Evolutionary conservation across 1,140 invertebrate species (phyloP), one percentile per base, ranked within the genome.

Genomic region (Chrysoperla carnea): DNA sequence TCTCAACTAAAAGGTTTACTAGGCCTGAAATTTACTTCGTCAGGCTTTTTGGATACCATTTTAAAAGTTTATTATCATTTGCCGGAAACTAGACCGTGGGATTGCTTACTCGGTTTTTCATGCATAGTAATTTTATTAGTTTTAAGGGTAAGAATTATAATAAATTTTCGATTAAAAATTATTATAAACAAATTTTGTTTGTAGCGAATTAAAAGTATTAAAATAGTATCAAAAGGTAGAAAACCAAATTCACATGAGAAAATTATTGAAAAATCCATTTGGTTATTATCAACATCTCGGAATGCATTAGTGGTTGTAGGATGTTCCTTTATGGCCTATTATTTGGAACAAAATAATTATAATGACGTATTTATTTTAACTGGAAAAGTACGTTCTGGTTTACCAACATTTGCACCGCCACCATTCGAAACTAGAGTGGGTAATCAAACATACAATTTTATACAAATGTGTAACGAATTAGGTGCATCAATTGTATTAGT

Each of bases 1-100:
- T 84, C 86, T 0, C 91, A 96, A 63, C 58, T 94, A 1, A 94
- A 88, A 60, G 78, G 76, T 39, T 62, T 92, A 1, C 60, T 90
- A 8, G 88, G 87, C 1, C 59, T 92, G 6, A 72, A 72, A 48
- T 82, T 86, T 49, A 70, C 72, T 15, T 70, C 81, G 0, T 73
- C 72, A 43, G 77, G 77, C 41, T 81, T 86, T 52, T 53, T 85
- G 33, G 76, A 82, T 43, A 76, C 78, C 1, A 49, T 85, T 6
- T 60, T 61, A 27, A 65, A 81, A 63, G 68, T 88, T 41, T 55
- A 70, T 46, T 46, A 59, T 33, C 64, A 77, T 52, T 64, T 87
- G 42, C 55, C 69, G 4, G 63, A 84, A 13, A 72, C 74, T 0
- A 72, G 67, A 47, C 45, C 67, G 8, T 68, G 72, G n/a, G 85